These are phyloP conservation scores for Pampusana beccarii DNA, from an alignment of 2,113 vertebrate genomes.

Conservation along the genomic window DNA sequence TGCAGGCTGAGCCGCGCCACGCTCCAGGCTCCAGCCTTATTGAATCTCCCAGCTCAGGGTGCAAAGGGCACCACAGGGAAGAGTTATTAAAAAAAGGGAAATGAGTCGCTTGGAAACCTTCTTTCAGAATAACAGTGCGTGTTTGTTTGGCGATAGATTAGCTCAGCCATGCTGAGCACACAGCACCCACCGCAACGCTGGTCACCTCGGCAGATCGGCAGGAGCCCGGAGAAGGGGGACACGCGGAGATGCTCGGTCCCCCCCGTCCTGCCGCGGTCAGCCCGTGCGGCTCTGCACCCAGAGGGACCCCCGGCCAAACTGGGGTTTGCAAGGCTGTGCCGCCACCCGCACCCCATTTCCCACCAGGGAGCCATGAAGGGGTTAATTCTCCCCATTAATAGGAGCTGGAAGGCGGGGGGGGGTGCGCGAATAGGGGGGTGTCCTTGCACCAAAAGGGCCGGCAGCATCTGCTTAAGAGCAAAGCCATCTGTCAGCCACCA, in stretches of 20 bases:
- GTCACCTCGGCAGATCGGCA: neutral
- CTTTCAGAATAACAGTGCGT: slow-evolving; percentile 56
- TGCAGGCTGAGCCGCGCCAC: neutral
- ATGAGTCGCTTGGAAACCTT: slow-evolving; percentile 74
- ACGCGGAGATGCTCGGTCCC: accelerated
- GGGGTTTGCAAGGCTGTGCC: neutral
- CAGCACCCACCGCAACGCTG: neutral
- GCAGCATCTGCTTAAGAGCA: neutral
- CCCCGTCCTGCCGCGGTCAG: too few relatives aligned
- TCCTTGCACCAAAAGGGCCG: neutral
- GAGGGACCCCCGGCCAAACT: neutral
- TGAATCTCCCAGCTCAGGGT: slow-evolving; percentile 68
- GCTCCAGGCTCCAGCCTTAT: slow-evolving; percentile 52
- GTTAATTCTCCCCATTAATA: neutral
- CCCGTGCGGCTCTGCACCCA: too few relatives aligned
- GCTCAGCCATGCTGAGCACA: slow-evolving; percentile 57
- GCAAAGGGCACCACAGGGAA: slow-evolving; percentile 69
- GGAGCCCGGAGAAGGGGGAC: neutral
- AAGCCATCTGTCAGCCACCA: slow-evolving; percentile 16
- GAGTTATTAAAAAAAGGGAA: slow-evolving; percentile 73
- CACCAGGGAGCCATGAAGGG: neutral
- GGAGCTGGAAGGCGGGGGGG: neutral
- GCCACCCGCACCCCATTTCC: neutral
- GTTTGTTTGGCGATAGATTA: slow-evolving; percentile 70
- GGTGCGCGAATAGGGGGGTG: neutral